These are phyloP conservation scores for Sesamia nonagrioides DNA, from an alignment of 1,140 invertebrate species.

Conservation along the genomic window DNA sequence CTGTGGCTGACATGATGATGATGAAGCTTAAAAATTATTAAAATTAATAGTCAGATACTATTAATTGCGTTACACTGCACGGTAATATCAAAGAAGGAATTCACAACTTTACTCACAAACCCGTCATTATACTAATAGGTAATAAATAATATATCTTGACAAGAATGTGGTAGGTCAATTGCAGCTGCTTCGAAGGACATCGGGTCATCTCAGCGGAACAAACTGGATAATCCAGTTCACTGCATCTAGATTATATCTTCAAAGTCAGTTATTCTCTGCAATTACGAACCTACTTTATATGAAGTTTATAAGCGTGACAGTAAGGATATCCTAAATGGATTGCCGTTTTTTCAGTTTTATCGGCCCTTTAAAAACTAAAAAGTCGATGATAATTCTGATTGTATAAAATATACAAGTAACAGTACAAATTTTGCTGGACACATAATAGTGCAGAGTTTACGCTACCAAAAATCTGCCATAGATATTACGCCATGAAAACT, in stretches of 20 bases:
- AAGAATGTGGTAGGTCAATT: slow-evolving; percentile 31
- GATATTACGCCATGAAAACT: not conserved
- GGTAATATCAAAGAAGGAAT: no score
- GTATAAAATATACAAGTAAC: not conserved
- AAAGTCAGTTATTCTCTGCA: not conserved
- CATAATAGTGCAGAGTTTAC: no score
- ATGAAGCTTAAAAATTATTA: no score
- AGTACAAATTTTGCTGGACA: no score
- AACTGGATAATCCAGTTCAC: not conserved
- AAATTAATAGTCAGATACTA: no score
- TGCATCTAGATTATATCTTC: slow-evolving; percentile 5
- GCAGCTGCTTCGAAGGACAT: slow-evolving; percentile 14
- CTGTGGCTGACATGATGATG: no score
- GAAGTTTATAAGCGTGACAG: not conserved
- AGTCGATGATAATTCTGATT: not conserved
- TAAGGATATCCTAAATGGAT: not conserved
- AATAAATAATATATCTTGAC: slow-evolving; percentile 10
- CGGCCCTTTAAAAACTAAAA: not conserved
- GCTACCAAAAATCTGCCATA: not conserved
- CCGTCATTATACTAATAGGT: no score
- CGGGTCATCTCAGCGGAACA: not conserved
- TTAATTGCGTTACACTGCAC: no score
- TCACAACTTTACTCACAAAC: no score
- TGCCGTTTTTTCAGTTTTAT: not conserved
- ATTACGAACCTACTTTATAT: not conserved